phyloP scores from a whole-genome alignment of 2,888 invertebrate species.

The Agrypnus murinus region DNA sequence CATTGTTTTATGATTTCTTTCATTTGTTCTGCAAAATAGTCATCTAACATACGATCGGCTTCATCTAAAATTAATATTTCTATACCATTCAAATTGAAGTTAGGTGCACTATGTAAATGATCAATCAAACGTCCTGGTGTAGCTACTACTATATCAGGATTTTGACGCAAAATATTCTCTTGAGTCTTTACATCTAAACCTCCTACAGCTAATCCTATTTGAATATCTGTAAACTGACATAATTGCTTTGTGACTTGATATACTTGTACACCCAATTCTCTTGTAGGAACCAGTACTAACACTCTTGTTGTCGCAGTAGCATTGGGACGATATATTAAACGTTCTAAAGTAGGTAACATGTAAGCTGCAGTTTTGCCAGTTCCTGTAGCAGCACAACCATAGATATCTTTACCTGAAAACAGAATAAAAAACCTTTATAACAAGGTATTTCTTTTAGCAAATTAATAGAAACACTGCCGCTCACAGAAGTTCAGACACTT shows the following conservation, averaged over 20 bases:
- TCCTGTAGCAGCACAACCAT: slow-evolving; percentile 99
- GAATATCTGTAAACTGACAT: slow-evolving; percentile 88
- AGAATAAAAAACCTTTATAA: too few relatives aligned
- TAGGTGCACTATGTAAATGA: slow-evolving; percentile 96
- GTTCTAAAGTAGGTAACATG: slow-evolving; percentile 97
- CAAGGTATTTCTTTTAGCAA: too few relatives aligned
- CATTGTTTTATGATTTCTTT: slow-evolving; percentile 97
- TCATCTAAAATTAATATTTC: slow-evolving; percentile 90
- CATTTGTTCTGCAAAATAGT: slow-evolving; percentile 99
- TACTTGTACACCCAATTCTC: slow-evolving; percentile 98
- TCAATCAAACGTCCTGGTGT: slow-evolving; percentile 99
- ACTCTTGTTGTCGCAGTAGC: slow-evolving; percentile 85
- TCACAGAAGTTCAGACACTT: too few relatives aligned
- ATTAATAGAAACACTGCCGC: too few relatives aligned
- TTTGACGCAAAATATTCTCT: slow-evolving; percentile 88
- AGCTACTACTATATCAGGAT: slow-evolving; percentile 97
- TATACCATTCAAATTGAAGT: slow-evolving; percentile 90
- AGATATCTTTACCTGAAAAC: slow-evolving; percentile 89
- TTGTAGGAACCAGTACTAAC: slow-evolving; percentile 94
- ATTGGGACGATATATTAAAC: slow-evolving; percentile 89
- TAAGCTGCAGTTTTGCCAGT: slow-evolving; percentile 99
- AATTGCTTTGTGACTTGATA: slow-evolving; percentile 95
- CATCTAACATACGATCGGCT: slow-evolving; percentile 95
- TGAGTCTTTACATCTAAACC: slow-evolving; percentile 86
- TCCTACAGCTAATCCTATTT: slow-evolving; percentile 89